phyloP scores from a whole-genome alignment of 1,140 invertebrate genomes.

The Pachyrhynchus sulphureomaculatus region DNA sequence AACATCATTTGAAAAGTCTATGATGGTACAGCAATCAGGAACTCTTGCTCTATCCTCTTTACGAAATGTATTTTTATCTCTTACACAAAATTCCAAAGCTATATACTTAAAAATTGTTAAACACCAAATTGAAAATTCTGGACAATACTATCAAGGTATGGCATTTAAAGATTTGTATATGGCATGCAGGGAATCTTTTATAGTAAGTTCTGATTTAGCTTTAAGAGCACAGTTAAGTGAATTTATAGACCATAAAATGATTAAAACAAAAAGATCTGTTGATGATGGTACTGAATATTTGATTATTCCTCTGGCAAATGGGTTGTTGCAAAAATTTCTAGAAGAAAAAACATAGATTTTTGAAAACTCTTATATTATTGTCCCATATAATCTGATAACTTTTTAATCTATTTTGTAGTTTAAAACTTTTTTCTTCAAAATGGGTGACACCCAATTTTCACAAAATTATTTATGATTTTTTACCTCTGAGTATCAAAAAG shows the following conservation, averaged over 20 bases:
- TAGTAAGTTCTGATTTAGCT: slow-evolving; percentile 87
- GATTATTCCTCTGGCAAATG: slow-evolving; percentile 74
- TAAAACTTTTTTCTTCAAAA: too few relatives aligned
- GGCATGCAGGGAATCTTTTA: slow-evolving; percentile 78
- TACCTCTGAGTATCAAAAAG: too few relatives aligned
- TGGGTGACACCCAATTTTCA: too few relatives aligned
- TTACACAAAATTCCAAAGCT: slow-evolving; percentile 83
- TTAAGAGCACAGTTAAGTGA: slow-evolving; percentile 87
- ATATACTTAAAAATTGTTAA: slow-evolving; percentile 83
- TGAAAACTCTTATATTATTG: too few relatives aligned
- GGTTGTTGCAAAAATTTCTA: slow-evolving; percentile 75
- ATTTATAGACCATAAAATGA: slow-evolving; percentile 90
- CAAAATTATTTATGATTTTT: too few relatives aligned
- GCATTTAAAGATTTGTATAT: slow-evolving; percentile 84
- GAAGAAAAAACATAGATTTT: slow-evolving; percentile 48
- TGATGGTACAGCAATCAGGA: slow-evolving; percentile 78
- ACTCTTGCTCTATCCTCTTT: slow-evolving; percentile 80
- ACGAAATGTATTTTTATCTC: slow-evolving; percentile 82
- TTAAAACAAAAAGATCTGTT: slow-evolving; percentile 73
- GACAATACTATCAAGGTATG: slow-evolving; percentile 72
- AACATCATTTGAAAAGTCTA: slow-evolving; percentile 84
- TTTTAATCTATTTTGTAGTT: too few relatives aligned
- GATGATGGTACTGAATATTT: slow-evolving; percentile 79
- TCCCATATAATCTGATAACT: too few relatives aligned
- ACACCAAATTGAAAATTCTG: slow-evolving; percentile 74